These are phyloP conservation scores for Muscicapa adusta DNA, from an alignment of 2,113 vertebrate genomes.

Conservation along the genomic window DNA sequence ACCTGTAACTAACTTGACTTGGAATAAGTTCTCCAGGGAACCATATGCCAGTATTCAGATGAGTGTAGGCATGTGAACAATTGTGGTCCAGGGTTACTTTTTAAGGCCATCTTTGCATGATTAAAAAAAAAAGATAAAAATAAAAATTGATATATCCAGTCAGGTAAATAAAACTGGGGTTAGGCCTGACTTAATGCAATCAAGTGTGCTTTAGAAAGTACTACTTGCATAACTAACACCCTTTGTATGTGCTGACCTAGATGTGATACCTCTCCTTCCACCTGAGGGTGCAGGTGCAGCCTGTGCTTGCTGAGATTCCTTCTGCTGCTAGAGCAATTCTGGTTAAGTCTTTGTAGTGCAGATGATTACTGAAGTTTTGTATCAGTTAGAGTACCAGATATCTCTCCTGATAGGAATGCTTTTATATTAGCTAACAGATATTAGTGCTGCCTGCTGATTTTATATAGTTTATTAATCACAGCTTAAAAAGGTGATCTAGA, in stretches of 20 bases:
- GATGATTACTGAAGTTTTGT: not conserved
- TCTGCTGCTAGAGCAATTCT: not conserved
- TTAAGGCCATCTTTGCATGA: not conserved
- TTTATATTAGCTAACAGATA: not conserved
- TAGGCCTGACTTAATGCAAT: not conserved
- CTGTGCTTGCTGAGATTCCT: not conserved
- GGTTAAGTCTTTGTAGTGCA: not conserved
- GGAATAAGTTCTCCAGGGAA: not conserved
- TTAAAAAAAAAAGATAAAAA: not conserved
- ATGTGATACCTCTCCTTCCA: not conserved
- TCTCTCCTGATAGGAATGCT: not conserved
- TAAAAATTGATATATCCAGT: not conserved
- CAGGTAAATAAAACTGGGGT: not conserved
- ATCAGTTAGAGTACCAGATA: not conserved
- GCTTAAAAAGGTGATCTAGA: not conserved
- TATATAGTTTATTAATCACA: not conserved
- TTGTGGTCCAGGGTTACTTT: not conserved
- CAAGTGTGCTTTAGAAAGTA: not conserved
- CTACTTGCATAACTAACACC: not conserved
- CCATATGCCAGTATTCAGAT: not conserved
- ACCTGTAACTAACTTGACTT: not conserved
- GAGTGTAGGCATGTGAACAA: not conserved
- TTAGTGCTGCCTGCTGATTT: not conserved
- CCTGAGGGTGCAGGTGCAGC: not conserved
- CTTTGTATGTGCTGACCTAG: not conserved